Conservation (phyloP, 2,888 invertebrate genomes). For the Saturnia pavonia region DNA sequence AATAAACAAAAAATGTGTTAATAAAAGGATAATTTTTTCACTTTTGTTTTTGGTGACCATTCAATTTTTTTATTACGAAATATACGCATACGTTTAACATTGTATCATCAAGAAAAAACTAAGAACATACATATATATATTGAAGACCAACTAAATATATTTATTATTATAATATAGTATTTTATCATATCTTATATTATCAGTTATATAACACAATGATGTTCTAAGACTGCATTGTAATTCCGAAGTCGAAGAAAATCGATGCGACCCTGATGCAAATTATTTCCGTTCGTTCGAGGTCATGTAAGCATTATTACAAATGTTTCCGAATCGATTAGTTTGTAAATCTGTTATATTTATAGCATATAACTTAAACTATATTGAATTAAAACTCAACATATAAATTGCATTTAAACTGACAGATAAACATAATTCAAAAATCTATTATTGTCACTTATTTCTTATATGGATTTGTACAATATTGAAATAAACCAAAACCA, state of each 20-base stretch:
- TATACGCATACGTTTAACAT: too few relatives aligned
- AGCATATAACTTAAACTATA: neutral
- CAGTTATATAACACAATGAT: too few relatives aligned
- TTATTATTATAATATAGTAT: too few relatives aligned
- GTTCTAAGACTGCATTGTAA: conserved; percentile 41
- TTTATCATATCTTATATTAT: too few relatives aligned
- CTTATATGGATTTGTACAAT: neutral
- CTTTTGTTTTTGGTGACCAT: too few relatives aligned
- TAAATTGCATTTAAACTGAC: neutral
- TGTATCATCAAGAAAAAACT: too few relatives aligned
- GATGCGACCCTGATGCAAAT: conserved; percentile 69
- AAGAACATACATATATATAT: too few relatives aligned
- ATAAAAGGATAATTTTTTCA: too few relatives aligned
- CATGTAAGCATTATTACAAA: conserved; percentile 55
- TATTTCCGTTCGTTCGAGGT: conserved; percentile 73
- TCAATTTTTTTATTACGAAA: neutral
- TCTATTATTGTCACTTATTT: neutral
- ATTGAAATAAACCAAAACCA: neutral
- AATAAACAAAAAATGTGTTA: too few relatives aligned
- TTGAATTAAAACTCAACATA: neutral
- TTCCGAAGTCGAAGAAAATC: conserved; percentile 64
- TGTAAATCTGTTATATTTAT: conserved; percentile 7
- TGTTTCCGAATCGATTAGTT: conserved; percentile 30
- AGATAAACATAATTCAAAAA: neutral
- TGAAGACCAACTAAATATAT: too few relatives aligned